Percentiles rank a stretch among this genome's conserved stretches.
These are phyloP conservation scores for Helicoverpa armigera DNA, from an alignment of 1,140 invertebrate species.

Conservation along the genomic window DNA sequence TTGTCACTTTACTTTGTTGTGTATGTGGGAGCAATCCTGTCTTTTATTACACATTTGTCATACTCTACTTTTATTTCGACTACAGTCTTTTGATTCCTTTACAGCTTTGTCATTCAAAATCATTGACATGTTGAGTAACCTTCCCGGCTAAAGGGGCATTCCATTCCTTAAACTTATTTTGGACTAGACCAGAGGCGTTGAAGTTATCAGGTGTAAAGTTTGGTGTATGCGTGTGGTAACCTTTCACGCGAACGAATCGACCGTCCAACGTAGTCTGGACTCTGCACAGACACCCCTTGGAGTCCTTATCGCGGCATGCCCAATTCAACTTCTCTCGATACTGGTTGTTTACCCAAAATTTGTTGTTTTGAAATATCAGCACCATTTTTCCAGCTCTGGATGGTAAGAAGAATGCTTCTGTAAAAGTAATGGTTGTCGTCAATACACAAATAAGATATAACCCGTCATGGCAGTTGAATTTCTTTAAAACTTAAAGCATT, in stretches of 20 bases:
- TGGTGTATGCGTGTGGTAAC: constrained; percentile 74
- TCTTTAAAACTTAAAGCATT: background rate
- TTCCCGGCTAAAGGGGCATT: constrained; percentile 44
- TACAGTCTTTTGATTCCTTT: background rate
- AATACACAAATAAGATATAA: background rate
- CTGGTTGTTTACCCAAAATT: constrained; percentile 82
- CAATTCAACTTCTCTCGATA: constrained; percentile 79
- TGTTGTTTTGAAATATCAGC: constrained; percentile 79
- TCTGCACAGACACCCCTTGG: constrained; percentile 74
- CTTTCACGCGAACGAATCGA: constrained; percentile 75
- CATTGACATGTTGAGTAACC: background rate
- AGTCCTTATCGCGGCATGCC: constrained; percentile 82
- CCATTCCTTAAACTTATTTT: constrained; percentile 58
- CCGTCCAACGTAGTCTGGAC: constrained; percentile 80
- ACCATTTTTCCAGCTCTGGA: constrained; percentile 82
- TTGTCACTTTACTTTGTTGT: background rate
- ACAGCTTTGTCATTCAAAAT: background rate
- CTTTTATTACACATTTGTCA: constrained; percentile 1
- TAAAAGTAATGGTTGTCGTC: constrained; percentile 55
- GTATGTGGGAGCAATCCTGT: background rate
- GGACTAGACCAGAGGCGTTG: constrained; percentile 53
- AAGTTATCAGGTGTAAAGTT: constrained; percentile 80
- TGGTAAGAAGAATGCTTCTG: constrained; percentile 81
- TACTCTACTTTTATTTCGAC: background rate
- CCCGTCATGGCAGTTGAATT: too few species aligned